A percentile compares a stretch with the other conserved stretches of the same genome.
phyloP scores from a whole-genome alignment of 2,797 vertebrate genomes.

The Manis pentadactyla region DNA sequence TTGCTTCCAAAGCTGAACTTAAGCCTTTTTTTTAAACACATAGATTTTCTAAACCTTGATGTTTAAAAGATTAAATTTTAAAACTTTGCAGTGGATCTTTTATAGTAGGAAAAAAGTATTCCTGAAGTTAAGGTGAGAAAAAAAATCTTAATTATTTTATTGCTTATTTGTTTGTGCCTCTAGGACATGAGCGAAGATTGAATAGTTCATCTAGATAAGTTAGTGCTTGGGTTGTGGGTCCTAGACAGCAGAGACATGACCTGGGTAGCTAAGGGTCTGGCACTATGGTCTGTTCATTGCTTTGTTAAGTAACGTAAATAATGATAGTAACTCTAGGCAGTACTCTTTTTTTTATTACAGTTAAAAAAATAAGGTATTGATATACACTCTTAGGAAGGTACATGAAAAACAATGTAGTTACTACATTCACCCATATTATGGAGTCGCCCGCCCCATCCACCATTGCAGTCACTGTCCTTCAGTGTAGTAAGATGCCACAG shows the following conservation, averaged over 20 bases:
- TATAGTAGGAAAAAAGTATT: conserved; percentile 3
- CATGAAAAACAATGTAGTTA: too few species aligned
- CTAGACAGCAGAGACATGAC: background rate
- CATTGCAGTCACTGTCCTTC: too few species aligned
- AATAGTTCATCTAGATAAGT: background rate
- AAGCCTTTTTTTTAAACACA: background rate
- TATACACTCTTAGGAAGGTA: too few species aligned
- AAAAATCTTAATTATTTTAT: background rate
- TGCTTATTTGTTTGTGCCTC: background rate
- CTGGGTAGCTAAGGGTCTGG: background rate
- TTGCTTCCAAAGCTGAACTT: conserved; percentile 3
- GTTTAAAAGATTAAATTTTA: background rate
- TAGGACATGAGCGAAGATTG: background rate
- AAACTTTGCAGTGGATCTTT: conserved; percentile 47
- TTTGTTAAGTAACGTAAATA: background rate
- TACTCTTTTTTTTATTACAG: too few species aligned
- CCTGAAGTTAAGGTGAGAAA: background rate
- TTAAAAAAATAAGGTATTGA: too few species aligned
- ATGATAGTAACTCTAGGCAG: background rate
- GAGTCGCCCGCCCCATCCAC: too few species aligned
- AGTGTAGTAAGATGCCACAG: too few species aligned
- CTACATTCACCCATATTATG: too few species aligned
- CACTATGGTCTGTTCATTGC: background rate
- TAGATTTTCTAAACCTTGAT: background rate
- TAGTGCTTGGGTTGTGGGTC: background rate